Conservation (phyloP, 2,888 invertebrate genomes). For the Steinernema scapterisci region DNA sequence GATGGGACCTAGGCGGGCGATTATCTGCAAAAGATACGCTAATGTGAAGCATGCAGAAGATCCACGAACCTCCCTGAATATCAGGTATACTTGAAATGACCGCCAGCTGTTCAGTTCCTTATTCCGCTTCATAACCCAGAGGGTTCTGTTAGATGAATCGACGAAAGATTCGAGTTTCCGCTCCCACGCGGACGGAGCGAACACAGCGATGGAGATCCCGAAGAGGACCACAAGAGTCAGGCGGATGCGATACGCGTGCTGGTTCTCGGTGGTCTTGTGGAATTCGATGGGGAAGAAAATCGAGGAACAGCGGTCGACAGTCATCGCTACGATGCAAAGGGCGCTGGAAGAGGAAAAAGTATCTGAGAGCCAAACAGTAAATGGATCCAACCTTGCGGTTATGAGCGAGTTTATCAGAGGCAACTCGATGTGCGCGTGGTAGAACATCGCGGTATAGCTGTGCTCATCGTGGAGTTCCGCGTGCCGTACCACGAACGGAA, state of each 20-base stretch:
- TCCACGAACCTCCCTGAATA: conserved; percentile 68
- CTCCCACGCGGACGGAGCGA: conserved; percentile 69
- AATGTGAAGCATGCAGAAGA: background rate
- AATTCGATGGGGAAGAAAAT: conserved; percentile 64
- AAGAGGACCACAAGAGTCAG: conserved; percentile 68
- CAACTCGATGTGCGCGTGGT: conserved; percentile 70
- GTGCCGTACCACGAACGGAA: conserved; percentile 68
- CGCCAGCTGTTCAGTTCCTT: conserved; percentile 50
- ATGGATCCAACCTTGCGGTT: conserved; percentile 65
- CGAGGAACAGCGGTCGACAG: conserved; percentile 71
- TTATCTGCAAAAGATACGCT: conserved; percentile 41
- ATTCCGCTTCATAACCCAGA: conserved; percentile 46
- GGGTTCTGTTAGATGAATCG: conserved; percentile 34
- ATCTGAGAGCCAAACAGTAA: too few relatives aligned
- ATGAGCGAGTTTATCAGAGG: conserved; percentile 70
- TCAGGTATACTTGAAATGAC: conserved; percentile 68
- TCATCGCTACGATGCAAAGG: conserved; percentile 71
- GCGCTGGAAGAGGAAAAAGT: conserved; percentile 62
- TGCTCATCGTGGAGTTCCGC: conserved; percentile 42
- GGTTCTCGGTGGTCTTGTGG: conserved; percentile 57
- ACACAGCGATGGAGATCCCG: conserved; percentile 68
- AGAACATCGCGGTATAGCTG: conserved; percentile 71
- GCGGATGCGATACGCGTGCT: conserved; percentile 59
- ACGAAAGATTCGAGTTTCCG: conserved; percentile 53
- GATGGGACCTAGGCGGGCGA: conserved; percentile 60